Evolutionary conservation across 2,888 invertebrate species (phyloP), one percentile per base, ranked within the genome.

Genomic region (Synanthedon tipuliformis): DNA sequence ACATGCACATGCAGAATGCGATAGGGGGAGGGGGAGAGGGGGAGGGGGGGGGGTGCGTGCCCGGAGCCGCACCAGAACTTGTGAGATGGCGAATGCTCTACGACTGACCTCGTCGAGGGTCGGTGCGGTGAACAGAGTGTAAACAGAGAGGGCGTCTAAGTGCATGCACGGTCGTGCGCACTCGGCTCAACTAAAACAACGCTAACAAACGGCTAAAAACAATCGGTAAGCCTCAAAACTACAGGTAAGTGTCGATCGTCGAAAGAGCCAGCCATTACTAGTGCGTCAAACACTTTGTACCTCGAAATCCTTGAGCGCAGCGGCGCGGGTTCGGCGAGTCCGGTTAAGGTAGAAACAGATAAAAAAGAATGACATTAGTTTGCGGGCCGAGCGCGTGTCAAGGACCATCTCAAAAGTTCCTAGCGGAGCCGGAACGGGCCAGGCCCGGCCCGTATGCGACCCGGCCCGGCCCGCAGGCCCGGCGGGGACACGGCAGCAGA

Each of bases 391-490:
- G 86, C 83, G 83, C 81, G 78, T 71, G 81, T 76, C 92, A 93
- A 94, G 94, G 94, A 94, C 94, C 94, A 94, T 94, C 94, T 94
- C 94, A 94, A 94, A 94, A 94, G 93, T 93, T 93, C 93, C 94
- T 92, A 92, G 90, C 73, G 74, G 63, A 59, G 53, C 54, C 60
- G 53, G 55, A 54, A 51, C 54, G 50, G 59, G 59, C 58, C 58
- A 61, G 59, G 61, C 61, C 55, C 57, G 54, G 53, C 48, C 53
- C 54, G 54, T 40, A 56, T 56, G 55, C 53, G 55, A 56, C 57
- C 23, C 23, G 23, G 57, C 56, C 40, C 53, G 53, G 51, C 48
- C 54, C 60, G 60, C 61, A 60, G 56, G 58, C 12, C 62, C 59
- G 48, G 45, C 54, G 60, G 60, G 56, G 58, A 13, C 58, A 56